Conservation (phyloP, 2,888 invertebrate genomes). For the Rhamphomyia laevipes region DNA sequence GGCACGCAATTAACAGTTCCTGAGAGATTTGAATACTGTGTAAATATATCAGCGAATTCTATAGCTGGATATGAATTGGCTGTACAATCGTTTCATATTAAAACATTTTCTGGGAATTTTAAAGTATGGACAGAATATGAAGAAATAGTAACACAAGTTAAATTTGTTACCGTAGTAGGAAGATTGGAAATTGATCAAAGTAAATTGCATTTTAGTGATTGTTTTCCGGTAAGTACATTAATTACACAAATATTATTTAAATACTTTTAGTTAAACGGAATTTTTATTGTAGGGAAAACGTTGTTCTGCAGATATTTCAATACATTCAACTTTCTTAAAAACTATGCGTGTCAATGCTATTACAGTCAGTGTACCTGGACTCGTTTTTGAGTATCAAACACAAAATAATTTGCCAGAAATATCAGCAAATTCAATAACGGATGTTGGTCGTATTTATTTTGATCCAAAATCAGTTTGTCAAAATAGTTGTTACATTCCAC, state of each 20-base stretch:
- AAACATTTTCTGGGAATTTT: constrained; percentile 54
- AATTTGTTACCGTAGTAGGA: constrained; percentile 63
- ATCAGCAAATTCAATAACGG: constrained; percentile 40
- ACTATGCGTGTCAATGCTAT: constrained; percentile 56
- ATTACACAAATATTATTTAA: not conserved
- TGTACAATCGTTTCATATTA: constrained; percentile 55
- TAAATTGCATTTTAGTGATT: constrained; percentile 58
- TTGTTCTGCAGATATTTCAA: constrained; percentile 61
- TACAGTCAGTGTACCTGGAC: constrained; percentile 48
- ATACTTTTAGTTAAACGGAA: not conserved
- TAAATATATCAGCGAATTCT: constrained; percentile 24
- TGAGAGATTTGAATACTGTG: constrained; percentile 20
- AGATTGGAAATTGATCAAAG: constrained; percentile 56
- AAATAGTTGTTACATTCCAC: constrained; percentile 28
- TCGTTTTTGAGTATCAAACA: constrained; percentile 43
- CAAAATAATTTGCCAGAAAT: constrained; percentile 36
- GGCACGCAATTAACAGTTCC: constrained; percentile 6
- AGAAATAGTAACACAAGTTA: constrained; percentile 56
- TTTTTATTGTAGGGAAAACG: constrained; percentile 52
- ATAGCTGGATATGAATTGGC: constrained; percentile 48
- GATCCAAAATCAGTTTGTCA: constrained; percentile 60
- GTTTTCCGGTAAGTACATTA: constrained; percentile 59
- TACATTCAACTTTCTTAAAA: constrained; percentile 70
- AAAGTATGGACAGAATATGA: constrained; percentile 62
- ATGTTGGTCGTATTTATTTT: constrained; percentile 53